Evolutionary conservation across 2,797 vertebrate species (phyloP), one percentile per base, ranked within the genome.

Genomic region (Eupleurogrammus muticus): DNA sequence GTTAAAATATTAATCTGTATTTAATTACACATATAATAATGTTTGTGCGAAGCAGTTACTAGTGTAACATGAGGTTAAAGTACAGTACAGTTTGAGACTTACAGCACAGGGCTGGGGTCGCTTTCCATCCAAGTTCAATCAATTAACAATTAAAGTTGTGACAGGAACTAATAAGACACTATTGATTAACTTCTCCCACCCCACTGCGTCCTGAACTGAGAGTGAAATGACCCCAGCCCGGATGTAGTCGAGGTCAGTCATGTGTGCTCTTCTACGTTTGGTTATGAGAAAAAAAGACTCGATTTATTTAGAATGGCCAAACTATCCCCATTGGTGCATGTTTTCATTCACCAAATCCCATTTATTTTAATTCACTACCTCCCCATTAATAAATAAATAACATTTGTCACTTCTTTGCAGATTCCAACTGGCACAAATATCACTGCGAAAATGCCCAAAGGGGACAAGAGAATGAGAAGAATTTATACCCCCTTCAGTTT

Each of bases 1-100:
- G 83, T 91, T 90, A 92, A 93, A 91, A 87, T 87, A 89, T 87
- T 71, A 52, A 88, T 87, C 81, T 87, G 68, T 88, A 75, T 85
- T 80, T 87, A 75, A 81, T 85, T 81, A 87, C 63, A 81, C 77
- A 28, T 65, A 72, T 80, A 66, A 60, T 80, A 70, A 69, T 64
- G 51, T 85, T 86, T 85, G 79, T 90, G 83, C 75, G 46, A 87
- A 82, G 87, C 82, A 77, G 75, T 91, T 86, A 77, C 82, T 70
- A 75, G 35, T 75, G 79, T 82, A 79, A 86, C 79, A 82, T 80
- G 56, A 90, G 85, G 89, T 85, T 77, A 77, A 88, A 80, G 64
- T 80, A 86, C 80, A 87, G 72, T 83, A 89, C 77, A 67, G 61
- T 82, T 80, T 67, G 20, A 81, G 73, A 86, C 49, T 66, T 58